A percentile compares a stretch with the other conserved stretches of the same genome.
Conservation (phyloP, 53 echinoderm and acorn worm genomes). For the Hippasteria phrygiana region DNA sequence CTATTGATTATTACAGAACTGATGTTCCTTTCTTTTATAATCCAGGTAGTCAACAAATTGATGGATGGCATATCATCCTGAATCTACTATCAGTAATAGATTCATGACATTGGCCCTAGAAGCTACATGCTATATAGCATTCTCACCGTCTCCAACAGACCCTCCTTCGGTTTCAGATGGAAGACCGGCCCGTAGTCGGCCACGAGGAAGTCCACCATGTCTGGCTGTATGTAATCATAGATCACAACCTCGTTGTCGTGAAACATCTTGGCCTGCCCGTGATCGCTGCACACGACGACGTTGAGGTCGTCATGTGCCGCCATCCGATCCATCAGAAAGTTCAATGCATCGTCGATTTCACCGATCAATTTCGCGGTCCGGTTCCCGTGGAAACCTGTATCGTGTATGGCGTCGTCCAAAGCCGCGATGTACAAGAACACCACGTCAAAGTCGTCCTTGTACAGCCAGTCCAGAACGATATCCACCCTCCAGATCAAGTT, state of each 20-base stretch:
- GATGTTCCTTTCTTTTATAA: too few species aligned
- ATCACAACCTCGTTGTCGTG: constrained; percentile 51
- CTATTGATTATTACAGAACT: too few species aligned
- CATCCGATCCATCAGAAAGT: constrained; percentile 61
- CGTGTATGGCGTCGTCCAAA: constrained; percentile 73
- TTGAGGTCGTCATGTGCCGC: constrained; percentile 67
- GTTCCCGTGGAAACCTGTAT: too few species aligned
- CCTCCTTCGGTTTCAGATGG: constrained; percentile 76
- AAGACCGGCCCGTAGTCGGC: constrained; percentile 77
- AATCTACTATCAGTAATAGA: too few species aligned
- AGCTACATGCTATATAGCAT: too few species aligned
- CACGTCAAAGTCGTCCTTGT: constrained; percentile 83
- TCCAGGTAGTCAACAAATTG: too few species aligned
- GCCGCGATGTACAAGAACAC: constrained; percentile 78
- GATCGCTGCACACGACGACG: constrained; percentile 84
- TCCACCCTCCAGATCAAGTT: constrained; percentile 66
- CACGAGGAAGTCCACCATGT: constrained; percentile 75
- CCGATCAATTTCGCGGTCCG: too few species aligned
- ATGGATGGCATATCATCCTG: too few species aligned
- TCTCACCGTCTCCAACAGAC: constrained; percentile 66
- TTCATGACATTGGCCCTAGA: too few species aligned
- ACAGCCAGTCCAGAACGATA: constrained; percentile 70
- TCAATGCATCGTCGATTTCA: background rate
- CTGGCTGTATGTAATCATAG: constrained; percentile 81
- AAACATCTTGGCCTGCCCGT: constrained; percentile 71